A percentile compares a stretch with the other conserved stretches of the same genome.
Conservation (phyloP, 2,797 vertebrate species). For the Cryptoprocta ferox region DNA sequence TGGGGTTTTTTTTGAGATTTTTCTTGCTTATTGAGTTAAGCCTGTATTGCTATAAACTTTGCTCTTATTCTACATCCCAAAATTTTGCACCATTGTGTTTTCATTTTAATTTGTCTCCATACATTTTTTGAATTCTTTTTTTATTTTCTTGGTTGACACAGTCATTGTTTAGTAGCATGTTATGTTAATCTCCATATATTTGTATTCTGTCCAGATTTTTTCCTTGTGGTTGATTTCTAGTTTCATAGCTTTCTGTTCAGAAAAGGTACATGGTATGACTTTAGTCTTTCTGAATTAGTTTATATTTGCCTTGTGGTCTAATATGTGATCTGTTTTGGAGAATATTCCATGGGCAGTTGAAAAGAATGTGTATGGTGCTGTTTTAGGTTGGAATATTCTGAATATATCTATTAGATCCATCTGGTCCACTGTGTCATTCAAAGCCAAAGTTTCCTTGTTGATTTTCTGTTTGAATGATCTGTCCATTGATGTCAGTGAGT, state of each 20-base stretch:
- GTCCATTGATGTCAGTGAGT: neutral
- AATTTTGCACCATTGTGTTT: neutral
- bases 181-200: neutral
- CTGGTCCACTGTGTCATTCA: neutral
- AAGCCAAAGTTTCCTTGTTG: neutral
- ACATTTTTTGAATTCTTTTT: neutral
- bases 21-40: neutral
- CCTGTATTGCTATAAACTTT: neutral
- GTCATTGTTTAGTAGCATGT: neutral
- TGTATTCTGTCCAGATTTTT: neutral
- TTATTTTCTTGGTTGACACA: neutral
- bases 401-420: neutral
- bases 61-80: neutral
- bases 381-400: neutral
- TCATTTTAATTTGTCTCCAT: neutral
- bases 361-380: neutral
- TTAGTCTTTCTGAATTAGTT: neutral
- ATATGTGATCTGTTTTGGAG: neutral
- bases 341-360: neutral
- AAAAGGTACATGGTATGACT: neutral
- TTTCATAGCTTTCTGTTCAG: neutral
- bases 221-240: neutral
- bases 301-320: neutral
- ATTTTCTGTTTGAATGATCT: neutral
- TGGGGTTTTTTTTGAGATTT: neutral